Evolutionary conservation across 2,113 vertebrate genomes (phyloP).

Genomic region (Nesospiza acunhae): DNA sequence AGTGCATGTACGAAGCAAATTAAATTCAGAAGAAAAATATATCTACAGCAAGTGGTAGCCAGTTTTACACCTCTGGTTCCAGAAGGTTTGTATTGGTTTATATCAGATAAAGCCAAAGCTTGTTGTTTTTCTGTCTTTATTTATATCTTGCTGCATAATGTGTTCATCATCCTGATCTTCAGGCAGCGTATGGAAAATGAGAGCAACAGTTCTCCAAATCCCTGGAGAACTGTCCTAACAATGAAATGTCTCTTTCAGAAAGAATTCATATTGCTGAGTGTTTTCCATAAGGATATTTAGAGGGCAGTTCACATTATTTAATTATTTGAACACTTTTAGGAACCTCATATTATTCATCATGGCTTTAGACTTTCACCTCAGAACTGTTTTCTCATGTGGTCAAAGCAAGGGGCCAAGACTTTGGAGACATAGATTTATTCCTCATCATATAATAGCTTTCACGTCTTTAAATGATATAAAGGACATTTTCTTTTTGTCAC

Average conservation of each 20-base stretch:
- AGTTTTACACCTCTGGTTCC: neutral
- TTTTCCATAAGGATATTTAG: neutral
- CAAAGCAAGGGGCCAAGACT: fast-evolving
- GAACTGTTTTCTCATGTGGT: neutral
- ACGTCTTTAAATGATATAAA: neutral
- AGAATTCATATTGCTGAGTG: neutral
- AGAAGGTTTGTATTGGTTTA: neutral
- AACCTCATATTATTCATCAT: neutral
- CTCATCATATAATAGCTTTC: neutral
- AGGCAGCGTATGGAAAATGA: neutral
- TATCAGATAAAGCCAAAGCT: neutral
- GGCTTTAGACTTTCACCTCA: neutral
- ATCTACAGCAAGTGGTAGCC: neutral
- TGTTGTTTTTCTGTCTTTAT: neutral
- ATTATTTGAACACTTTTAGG: neutral
- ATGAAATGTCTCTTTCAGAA: neutral
- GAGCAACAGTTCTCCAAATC: neutral
- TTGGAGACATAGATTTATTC: neutral
- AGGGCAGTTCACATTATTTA: neutral
- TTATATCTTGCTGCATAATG: neutral
- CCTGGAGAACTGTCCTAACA: neutral
- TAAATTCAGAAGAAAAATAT: neutral
- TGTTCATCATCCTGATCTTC: neutral
- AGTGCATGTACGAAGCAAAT: neutral
- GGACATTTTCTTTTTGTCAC: neutral